These are phyloP conservation scores for Coilia nasus DNA, from an alignment of 2,797 vertebrate genomes.

Conservation along the genomic window DNA sequence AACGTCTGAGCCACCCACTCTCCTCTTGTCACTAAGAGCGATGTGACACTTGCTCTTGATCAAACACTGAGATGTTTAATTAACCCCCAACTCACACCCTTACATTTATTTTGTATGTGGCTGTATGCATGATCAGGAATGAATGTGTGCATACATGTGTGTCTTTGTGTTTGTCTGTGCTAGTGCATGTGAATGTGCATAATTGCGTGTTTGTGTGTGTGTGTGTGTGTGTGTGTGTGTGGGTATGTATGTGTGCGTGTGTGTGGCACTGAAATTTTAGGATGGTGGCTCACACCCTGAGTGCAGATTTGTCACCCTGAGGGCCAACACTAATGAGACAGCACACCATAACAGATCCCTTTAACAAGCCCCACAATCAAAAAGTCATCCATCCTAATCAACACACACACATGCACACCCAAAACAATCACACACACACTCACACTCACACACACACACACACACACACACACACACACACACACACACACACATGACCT, in stretches of 20 bases:
- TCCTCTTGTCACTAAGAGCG: background rate
- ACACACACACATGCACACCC: background rate
- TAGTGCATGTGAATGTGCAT: no score
- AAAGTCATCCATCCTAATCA: slow-evolving; percentile 76
- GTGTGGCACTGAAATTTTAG: background rate
- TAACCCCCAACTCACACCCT: background rate
- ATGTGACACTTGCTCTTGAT: slow-evolving; percentile 8
- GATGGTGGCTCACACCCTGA: background rate
- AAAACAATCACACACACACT: background rate
- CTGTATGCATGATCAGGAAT: no score
- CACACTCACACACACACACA: no score
- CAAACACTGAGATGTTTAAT: slow-evolving; percentile 5
- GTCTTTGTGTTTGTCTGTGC: background rate
- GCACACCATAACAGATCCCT: slow-evolving; percentile 56
- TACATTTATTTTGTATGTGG: background rate
- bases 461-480: no score
- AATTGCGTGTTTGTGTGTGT: background rate
- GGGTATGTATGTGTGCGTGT: background rate
- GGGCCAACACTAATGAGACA: slow-evolving; percentile 52
- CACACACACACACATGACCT: background rate
- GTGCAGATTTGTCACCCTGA: slow-evolving; percentile 60
- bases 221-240: background rate
- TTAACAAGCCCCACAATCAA: slow-evolving; percentile 67
- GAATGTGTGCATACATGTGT: background rate
- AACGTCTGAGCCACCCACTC: background rate